These are phyloP conservation scores for Nomada ruficornis DNA, from an alignment of 2,888 invertebrate species.

Conservation along the genomic window DNA sequence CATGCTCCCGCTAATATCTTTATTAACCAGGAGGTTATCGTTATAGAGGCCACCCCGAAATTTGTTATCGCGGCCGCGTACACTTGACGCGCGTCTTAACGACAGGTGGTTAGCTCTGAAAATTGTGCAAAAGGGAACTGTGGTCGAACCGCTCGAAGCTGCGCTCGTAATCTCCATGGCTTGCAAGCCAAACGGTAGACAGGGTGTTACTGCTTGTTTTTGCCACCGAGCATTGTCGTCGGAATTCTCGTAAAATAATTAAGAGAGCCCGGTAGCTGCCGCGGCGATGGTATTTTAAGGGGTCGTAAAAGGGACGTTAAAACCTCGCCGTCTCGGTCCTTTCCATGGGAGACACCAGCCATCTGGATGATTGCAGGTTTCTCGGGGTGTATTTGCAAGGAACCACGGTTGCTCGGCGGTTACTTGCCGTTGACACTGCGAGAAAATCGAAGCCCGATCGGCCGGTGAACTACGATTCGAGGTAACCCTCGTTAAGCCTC, in stretches of 20 bases:
- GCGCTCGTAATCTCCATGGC: slow-evolving; percentile 67
- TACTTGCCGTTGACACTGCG: neutral
- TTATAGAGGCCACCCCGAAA: slow-evolving; percentile 22
- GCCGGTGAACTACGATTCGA: too few relatives aligned
- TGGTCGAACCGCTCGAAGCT: slow-evolving; percentile 7
- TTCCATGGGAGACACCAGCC: slow-evolving; percentile 58
- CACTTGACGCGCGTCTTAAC: slow-evolving; percentile 23
- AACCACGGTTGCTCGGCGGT: neutral
- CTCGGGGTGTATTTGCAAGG: slow-evolving; percentile 9
- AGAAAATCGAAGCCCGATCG: neutral
- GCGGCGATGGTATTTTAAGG: slow-evolving; percentile 82
- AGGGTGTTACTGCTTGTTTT: slow-evolving; percentile 82
- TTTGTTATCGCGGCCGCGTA: slow-evolving; percentile 34
- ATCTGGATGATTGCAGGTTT: slow-evolving; percentile 55
- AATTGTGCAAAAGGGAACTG: slow-evolving; percentile 5
- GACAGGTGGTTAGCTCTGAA: slow-evolving; percentile 16
- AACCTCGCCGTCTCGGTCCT: slow-evolving; percentile 76
- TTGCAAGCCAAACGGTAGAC: slow-evolving; percentile 73
- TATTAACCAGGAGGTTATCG: slow-evolving; percentile 8
- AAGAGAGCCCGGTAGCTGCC: slow-evolving; percentile 78
- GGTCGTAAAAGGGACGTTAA: slow-evolving; percentile 83
- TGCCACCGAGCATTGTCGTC: slow-evolving; percentile 81
- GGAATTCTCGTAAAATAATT: slow-evolving; percentile 84
- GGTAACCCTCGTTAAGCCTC: too few relatives aligned
- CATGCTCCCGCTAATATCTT: slow-evolving; percentile 32